These are phyloP conservation scores for Epinotia bilunana DNA, from an alignment of 2,888 invertebrate genomes.

Conservation along the genomic window DNA sequence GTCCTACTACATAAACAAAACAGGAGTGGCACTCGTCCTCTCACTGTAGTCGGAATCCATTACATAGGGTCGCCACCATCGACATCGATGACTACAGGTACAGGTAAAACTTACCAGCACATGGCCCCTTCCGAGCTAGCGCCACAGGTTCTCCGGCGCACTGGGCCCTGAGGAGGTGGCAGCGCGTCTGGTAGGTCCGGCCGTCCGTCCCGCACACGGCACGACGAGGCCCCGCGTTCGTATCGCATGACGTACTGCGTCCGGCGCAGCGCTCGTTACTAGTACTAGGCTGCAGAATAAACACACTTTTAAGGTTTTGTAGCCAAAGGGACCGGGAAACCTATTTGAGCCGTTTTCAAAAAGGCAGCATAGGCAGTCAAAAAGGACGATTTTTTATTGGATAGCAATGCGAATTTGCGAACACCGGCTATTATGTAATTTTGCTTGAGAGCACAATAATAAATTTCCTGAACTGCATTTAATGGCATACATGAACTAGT, in stretches of 20 bases:
- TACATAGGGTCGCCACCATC: too few species aligned
- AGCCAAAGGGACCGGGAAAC: neutral
- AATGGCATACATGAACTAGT: too few species aligned
- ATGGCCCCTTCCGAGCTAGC: constrained; percentile 89
- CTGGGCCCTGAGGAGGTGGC: constrained; percentile 90
- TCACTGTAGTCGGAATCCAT: too few species aligned
- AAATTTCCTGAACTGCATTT: too few species aligned
- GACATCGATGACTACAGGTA: too few species aligned
- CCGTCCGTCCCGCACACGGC: constrained; percentile 93
- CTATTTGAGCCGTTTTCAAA: neutral
- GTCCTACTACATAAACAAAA: too few species aligned
- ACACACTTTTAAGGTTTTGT: neutral
- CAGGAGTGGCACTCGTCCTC: too few species aligned
- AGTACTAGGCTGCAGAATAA: constrained; percentile 51
- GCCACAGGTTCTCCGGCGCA: constrained; percentile 90
- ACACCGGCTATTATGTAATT: too few species aligned
- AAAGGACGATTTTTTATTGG: neutral
- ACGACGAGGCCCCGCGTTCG: constrained; percentile 65
- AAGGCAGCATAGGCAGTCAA: neutral
- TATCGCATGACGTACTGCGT: constrained; percentile 75
- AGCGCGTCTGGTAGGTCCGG: constrained; percentile 91
- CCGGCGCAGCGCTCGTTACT: constrained; percentile 63
- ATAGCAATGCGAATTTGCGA: neutral
- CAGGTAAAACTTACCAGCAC: constrained; percentile 85
- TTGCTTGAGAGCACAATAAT: too few species aligned